Conservation (phyloP, 2,113 vertebrate species). For the Phaethon lepturus region DNA sequence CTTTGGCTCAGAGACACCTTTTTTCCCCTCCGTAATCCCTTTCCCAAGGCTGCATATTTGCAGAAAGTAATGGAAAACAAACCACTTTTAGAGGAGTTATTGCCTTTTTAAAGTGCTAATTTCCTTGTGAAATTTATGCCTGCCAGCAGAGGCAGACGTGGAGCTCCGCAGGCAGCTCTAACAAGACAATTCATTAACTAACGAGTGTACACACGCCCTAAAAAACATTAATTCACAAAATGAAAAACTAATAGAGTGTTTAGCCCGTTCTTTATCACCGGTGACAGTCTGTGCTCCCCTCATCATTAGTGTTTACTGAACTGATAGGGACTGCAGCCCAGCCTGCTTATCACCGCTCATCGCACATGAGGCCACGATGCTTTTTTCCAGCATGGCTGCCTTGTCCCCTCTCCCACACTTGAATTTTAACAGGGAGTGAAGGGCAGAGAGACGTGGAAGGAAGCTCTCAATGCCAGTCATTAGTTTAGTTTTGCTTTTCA, state of each 20-base stretch:
- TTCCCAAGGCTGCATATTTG: neutral
- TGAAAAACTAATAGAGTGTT: conserved; percentile 82
- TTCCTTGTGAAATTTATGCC: conserved; percentile 71
- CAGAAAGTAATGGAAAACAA: conserved; percentile 51
- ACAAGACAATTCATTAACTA: conserved; percentile 82
- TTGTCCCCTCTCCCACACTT: neutral
- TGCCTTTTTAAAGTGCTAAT: conserved; percentile 60
- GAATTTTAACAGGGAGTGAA: neutral
- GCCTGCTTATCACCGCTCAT: conserved; percentile 43
- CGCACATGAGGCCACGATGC: neutral
- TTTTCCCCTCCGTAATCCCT: neutral
- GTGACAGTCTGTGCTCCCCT: conserved; percentile 59
- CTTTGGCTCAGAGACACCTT: neutral
- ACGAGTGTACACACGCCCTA: conserved; percentile 54
- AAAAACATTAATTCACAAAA: conserved; percentile 81
- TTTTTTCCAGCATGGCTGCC: neutral
- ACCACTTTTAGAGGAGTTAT: conserved; percentile 46
- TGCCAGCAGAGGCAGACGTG: conserved; percentile 43
- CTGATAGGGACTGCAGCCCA: conserved; percentile 20
- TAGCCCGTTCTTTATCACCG: conserved; percentile 74
- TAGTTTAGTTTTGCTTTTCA: neutral
- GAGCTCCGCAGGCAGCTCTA: conserved; percentile 67
- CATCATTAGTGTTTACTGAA: conserved; percentile 72
- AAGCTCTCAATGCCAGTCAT: neutral
- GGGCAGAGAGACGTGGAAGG: neutral